Base-by-base conservation (phyloP, 2,888 invertebrate genomes). In the Erpobdella octoculata region DNA sequence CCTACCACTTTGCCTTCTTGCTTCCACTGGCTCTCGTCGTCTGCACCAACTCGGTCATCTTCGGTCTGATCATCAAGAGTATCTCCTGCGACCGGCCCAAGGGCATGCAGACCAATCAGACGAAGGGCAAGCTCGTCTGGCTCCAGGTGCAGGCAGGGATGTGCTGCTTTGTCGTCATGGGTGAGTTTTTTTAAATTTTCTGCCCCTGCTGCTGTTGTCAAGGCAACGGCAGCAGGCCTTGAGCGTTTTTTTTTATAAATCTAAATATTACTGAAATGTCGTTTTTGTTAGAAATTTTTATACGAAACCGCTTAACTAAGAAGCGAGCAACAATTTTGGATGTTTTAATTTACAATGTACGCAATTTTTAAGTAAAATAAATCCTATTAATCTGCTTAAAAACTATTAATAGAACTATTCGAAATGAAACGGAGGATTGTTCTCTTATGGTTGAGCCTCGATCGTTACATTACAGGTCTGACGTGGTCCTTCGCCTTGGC, bases 61-160 rank as follows among this genome's bases (percentile, higher is more conserved):
- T 75, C 73, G 70, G 78, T 46, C 74, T 80, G 31, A 79, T 81
- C 64, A 75, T 81, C 36, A 73, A 78, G 71, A 78, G 79, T 64
- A 78, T 81, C 64, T 77, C 77, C 53, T 76, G 80, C 59, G 78
- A 79, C 18, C 76, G 78, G 69, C 68, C 70, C n/a, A 68, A 59
- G n/a, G 79, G 79, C 0, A 85, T 87, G 2, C 84, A 86, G 0
- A 80, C 78, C 71, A 85, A 86, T 75, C 85, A 86, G 61, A 85
- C 86, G 74, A 78, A 79, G 66, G 75, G 77, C 37, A 77, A 78
- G 58, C 76, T 79, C 67, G 78, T 79, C 28, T 75, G 78, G 72
- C 79, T 79, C 4, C 81, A 81, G 70, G 76, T 83, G 2, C 78
- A 79, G 61, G 81, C 81, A 12, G 81, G 81, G 12, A 75, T 82